Percentiles rank a stretch among this genome's conserved stretches.
phyloP scores from a whole-genome alignment of 2,888 invertebrate genomes.

The Machimus atricapillus region DNA sequence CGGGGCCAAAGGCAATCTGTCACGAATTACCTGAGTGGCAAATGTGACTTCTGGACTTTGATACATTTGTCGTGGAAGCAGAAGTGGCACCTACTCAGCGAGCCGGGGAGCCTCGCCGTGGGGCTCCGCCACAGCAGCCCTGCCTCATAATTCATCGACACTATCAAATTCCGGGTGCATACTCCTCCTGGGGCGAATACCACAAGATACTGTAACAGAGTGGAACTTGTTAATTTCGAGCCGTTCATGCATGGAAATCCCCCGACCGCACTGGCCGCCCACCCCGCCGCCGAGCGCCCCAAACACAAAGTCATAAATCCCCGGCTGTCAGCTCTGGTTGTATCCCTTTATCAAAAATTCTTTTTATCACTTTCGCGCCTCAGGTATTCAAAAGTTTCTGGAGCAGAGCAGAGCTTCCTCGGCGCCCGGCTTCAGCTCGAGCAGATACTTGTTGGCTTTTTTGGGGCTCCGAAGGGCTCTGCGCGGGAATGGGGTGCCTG shows the following conservation, averaged over 20 bases:
- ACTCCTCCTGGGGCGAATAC: neutral
- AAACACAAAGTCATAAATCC: conserved; percentile 32
- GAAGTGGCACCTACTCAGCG: neutral
- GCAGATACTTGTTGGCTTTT: neutral
- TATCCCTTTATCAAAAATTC: conserved; percentile 39
- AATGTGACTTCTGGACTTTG: neutral
- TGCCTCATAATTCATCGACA: conserved; percentile 17
- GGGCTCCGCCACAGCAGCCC: neutral
- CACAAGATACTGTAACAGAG: neutral
- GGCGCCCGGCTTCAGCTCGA: neutral
- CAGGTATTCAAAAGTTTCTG: conserved; percentile 41
- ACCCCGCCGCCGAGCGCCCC: neutral
- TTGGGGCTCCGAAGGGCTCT: neutral
- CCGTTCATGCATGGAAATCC: neutral
- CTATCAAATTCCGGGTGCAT: conserved; percentile 22
- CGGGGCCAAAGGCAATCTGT: neutral
- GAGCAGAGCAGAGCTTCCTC: neutral
- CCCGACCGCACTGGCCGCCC: neutral
- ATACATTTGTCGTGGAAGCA: neutral
- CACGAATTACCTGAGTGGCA: conserved; percentile 17
- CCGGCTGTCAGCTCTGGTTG: conserved; percentile 27
- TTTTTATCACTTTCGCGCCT: conserved; percentile 42
- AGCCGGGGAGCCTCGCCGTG: neutral
- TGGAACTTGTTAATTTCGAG: conserved; percentile 16
- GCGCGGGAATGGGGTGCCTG: neutral